Base-by-base conservation (phyloP, 2,888 invertebrate species). In the Hydropsyche betteni region DNA sequence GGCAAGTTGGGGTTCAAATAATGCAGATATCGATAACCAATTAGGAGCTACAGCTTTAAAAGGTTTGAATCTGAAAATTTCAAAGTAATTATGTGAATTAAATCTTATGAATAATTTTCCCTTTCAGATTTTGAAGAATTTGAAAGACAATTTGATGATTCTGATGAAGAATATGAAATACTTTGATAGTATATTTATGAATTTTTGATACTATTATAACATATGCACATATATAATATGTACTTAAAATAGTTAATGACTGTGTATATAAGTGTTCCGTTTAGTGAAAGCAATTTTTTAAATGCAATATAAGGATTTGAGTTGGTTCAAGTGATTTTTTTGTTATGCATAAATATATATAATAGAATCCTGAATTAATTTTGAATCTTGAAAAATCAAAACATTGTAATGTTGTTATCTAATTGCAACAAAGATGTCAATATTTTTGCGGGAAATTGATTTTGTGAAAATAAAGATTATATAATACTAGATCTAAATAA, bases 81-180 rank as follows among this genome's bases (percentile, higher is more conserved):
- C 1, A 44, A 44, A 10, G 4, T 24, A 24, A 44, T 44, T 4
- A 4, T 24, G 2, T 24, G 24, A 24, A 24, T 24, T 24, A 24
- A 24, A 24, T 24, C 44, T 44, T 44, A 44, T 44, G 24, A 24
- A 24, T 44, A 44, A 44, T 44, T 44, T 44, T 80, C 80, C 83
- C 81, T 89, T 88, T 77, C 88, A 88, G 91, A 90, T 83, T 89
- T 89, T 80, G 90, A 90, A 84, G 87, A 89, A 78, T 84, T 90
- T 68, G 90, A 90, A 78, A 86, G 89, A 81, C 90, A 89, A 79
- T 90, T 89, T 80, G 91, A 91, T 81, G 92, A 93, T 81, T 94
- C 94, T 2, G 94, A 94, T 81, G 93, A 93, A 80, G 94, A 94
- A 82, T 94, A 94, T 83, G 94, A 94, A 86, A 90, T 94, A 81